Evolutionary conservation across 2,113 vertebrate genomes (phyloP), one percentile per base, ranked within the genome.

Genomic region (Acanthochromis polyacanthus): DNA sequence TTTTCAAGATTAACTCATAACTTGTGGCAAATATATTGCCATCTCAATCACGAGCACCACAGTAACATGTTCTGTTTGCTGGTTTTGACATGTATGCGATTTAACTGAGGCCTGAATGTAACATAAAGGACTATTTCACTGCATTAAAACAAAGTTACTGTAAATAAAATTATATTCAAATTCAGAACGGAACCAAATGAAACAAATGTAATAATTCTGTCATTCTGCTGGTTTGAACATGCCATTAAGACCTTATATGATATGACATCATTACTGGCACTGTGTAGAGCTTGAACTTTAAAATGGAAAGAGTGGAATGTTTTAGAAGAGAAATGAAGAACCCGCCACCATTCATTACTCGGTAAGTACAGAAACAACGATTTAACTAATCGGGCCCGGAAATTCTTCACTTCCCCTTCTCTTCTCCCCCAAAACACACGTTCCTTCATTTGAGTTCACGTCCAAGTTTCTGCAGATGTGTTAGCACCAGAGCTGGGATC

Each of bases 251-350:
- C 19, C 63, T 25, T 7, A 46, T 22, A 30, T 5, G 40, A 66
- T 60, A 71, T 20, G 22, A 53, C 10, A 69, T 73, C 6, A 36
- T 69, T 57, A 78, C 58, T 80, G 73, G 78, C 63, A 77, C 75
- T 22, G 0, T 55, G 64, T 20, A 67, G 16, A 46, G 63, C 23
- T 70, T 30, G 56, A 36, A 61, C 36, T 63, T 73, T 20, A n/a
- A 84, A 72, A 45, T 58, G 48, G 62, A 75, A 80, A 75, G 23
- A 43, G 56, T 65, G 89, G 82, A 90, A 92, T 87, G 81, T 89
- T 63, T 84, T 4, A 78, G 50, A 63, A n/a, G 68, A 36, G 7
- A 4, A 57, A 19, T 50, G 17, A 56, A 53, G 68, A 60, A 73
- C 48, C 60, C 15, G 3, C 62, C 71, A 85, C 46, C 58, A 51